phyloP scores from a whole-genome alignment of 2,888 invertebrate species.

The Aquatica leii region DNA sequence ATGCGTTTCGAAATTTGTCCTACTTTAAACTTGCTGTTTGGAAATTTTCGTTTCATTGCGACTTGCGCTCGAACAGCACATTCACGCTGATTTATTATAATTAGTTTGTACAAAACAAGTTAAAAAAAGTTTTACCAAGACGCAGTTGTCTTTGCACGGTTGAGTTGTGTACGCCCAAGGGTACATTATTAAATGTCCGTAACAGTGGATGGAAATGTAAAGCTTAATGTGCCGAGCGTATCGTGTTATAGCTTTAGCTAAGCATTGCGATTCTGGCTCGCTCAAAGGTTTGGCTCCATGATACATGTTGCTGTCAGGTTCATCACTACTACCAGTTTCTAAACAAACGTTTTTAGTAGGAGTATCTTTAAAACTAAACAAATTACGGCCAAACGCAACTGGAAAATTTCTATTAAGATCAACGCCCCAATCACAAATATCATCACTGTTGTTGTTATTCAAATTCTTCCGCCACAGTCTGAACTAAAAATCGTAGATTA shows the following conservation, averaged over 20 bases:
- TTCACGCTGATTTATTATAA: neutral
- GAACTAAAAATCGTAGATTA: neutral
- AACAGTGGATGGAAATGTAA: constrained; percentile 44
- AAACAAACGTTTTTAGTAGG: too few species aligned
- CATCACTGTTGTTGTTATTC: constrained; percentile 34
- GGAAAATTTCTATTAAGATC: constrained; percentile 48
- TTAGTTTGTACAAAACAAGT: too few species aligned
- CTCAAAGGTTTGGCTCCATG: constrained; percentile 41
- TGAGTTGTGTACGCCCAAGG: constrained; percentile 44
- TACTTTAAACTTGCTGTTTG: constrained; percentile 29
- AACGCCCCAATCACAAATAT: constrained; percentile 39
- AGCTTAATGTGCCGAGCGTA: constrained; percentile 39
- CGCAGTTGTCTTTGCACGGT: neutral
- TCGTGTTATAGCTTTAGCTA: constrained; percentile 43
- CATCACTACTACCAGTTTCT: constrained; percentile 38
- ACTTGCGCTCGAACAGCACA: constrained; percentile 1
- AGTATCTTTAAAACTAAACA: neutral
- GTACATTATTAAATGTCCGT: constrained; percentile 44
- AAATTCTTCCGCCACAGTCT: constrained; percentile 40
- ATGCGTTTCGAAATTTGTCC: constrained; percentile 40
- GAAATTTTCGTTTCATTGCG: neutral
- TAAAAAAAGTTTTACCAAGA: too few species aligned
- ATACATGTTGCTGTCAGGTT: constrained; percentile 37
- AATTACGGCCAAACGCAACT: constrained; percentile 42
- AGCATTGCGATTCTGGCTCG: constrained; percentile 47